Evolutionary conservation across 2,797 vertebrate species (phyloP), one percentile per base, ranked within the genome.

Genomic region (Acropternis orthonyx): DNA sequence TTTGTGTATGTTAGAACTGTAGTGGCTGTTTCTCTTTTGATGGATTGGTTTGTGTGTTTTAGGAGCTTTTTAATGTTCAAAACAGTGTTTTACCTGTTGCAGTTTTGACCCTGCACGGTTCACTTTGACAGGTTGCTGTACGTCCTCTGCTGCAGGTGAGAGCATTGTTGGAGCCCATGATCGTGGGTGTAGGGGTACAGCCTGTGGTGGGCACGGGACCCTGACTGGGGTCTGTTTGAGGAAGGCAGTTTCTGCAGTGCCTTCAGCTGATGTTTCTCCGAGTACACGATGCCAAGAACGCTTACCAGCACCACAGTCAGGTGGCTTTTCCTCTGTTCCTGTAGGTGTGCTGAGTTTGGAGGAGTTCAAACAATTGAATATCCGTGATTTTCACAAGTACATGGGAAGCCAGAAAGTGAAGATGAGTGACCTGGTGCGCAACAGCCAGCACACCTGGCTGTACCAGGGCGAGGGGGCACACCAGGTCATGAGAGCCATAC

Each of bases 401-500:
- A 98, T 99, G 96, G 97, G 98, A 81, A 98, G 98, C 95, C 98
- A 96, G 46, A 98, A 99, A 27, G 98, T 99, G 36, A 98, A 99
- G 95, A 98, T 98, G 97, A 99, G 98, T 18, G 99, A 99, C 97
- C 89, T 99, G 96, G 99, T 99, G 93, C 98, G 99, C 81, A 99
- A 99, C 96, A 99, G 99, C 98, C 98, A 98, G 93, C 99, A 99
- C 98, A 99, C 99, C 0, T 99, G 99, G 99, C 98, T 99, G 44
- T 99, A 99, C 97, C 99, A 99, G 97, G 99, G 99, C 2, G 98
- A 99, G 96, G 99, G 99, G 37, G 98, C 99, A 24, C 99, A 99
- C 95, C 98, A 98, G 49, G 98, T 99, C 87, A 99, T 99, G 97
- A 98, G 98, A 66, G 97, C 99, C 85, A 98, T 99, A 96, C 98